Evolutionary conservation across 2,113 vertebrate genomes (phyloP).

Genomic region (Hydrochoerus hydrochaeris): DNA sequence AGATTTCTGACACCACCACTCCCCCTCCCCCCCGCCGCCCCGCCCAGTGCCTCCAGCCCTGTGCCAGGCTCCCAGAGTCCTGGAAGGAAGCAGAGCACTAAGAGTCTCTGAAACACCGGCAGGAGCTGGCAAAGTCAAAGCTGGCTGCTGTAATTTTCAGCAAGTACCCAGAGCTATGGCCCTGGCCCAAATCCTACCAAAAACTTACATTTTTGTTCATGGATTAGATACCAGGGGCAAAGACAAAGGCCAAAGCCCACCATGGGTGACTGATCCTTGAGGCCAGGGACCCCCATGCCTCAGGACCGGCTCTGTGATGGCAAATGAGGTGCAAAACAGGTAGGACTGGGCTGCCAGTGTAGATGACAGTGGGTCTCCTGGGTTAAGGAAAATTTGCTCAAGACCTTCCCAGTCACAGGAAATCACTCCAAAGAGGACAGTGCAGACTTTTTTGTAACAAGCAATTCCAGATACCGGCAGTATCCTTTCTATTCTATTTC

Average conservation of each 20-base stretch:
- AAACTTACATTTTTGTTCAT: not conserved
- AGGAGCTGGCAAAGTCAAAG: not conserved
- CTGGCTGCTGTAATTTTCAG: not conserved
- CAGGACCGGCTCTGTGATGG: not conserved
- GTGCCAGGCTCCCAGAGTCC: not conserved
- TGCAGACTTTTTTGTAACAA: not conserved
- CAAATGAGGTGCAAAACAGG: not conserved
- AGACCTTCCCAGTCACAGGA: not conserved
- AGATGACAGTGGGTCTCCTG: not conserved
- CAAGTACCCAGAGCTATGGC: not conserved
- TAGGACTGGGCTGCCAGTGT: not conserved
- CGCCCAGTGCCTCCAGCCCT: not conserved
- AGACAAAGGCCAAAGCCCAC: not conserved
- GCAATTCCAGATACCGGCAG: not conserved
- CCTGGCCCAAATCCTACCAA: not conserved
- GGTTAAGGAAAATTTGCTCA: not conserved
- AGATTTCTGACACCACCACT: not conserved
- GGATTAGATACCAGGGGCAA: not conserved
- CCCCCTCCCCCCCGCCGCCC: not conserved
- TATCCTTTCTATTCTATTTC: slow-evolving; percentile 39
- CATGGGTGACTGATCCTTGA: not conserved
- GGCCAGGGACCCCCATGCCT: not conserved
- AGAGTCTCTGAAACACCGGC: not conserved
- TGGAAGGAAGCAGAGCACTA: not conserved
- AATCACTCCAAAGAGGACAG: not conserved